Evolutionary conservation across 2,797 vertebrate genomes (phyloP), one percentile per base, ranked within the genome.

Genomic region (Ptychadena robeensis): DNA sequence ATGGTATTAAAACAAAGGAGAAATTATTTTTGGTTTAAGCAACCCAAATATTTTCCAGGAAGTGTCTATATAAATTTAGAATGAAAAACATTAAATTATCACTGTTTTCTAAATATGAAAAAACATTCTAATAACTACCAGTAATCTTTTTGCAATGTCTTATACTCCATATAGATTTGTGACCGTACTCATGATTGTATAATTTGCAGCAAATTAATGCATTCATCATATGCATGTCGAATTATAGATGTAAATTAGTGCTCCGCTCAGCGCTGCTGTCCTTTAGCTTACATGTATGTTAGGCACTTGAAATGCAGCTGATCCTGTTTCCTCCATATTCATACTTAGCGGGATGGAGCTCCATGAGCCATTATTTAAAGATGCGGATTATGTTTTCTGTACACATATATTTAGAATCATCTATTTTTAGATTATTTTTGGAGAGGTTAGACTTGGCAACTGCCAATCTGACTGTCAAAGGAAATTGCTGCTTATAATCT

Each of bases 371-470:
- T 34, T 32, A 57, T 73, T 63, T 79, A 78, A 73, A 82, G 67
- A 71, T 73, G 53, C 37, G 61, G 40, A 81, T 81, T 81, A 81
- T 81, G 31, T 63, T 76, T 78, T 83, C 68, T 25, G 82, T 65
- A 72, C 74, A 79, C 63, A 83, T 66, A 72, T 44, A 79, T 64
- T 72, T 57, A 25, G 40, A 77, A 48, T 28, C 57, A 37, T 72
- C 74, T 78, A 83, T 79, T 83, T 82, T 82, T 83, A 57, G 57
- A 65, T 31, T 82, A 72, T 83, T 83, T 77, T 79, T 83, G 73
- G 82, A 68, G 64, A 65, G 57, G 31, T 64, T 82, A 44, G 22
- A n/a, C 14, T 31, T 65, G n/a, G 35, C 28, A 65, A 63, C 30
- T 72, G 69, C 61, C 44, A 83, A 40, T 70, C 74, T 66, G 40